Percentiles rank a stretch among this genome's conserved stretches.
Conservation (phyloP, 1,140 invertebrate genomes). For the Argopecten irradians region DNA sequence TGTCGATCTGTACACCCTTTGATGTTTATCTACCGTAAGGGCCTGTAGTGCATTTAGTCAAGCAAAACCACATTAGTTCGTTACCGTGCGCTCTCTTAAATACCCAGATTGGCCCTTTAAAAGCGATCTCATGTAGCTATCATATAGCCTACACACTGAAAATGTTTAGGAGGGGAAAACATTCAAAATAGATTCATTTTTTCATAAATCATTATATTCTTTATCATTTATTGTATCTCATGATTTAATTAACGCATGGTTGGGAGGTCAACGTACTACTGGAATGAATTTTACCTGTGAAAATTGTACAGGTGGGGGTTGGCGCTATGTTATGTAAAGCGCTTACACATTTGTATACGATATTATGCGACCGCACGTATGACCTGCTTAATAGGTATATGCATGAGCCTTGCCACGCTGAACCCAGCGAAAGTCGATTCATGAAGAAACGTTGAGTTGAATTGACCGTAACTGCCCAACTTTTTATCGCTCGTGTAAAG, state of each 20-base stretch:
- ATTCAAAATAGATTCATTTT: not conserved
- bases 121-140: too few relatives aligned
- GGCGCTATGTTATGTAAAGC: not conserved
- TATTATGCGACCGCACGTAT: constrained; percentile 8
- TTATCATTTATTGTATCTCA: not conserved
- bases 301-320: not conserved
- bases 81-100: not conserved
- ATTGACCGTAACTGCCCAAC: constrained; percentile 3
- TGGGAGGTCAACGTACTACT: not conserved
- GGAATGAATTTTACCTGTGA: not conserved
- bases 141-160: not conserved
- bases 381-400: not conserved
- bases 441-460: not conserved
- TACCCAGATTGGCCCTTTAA: not conserved
- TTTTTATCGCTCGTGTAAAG: constrained; percentile 1
- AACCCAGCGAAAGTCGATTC: not conserved
- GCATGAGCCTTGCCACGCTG: not conserved
- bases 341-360: not conserved
- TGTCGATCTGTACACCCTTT: not conserved
- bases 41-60: not conserved
- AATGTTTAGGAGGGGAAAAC: not conserved
- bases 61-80: not conserved
- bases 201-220: not conserved
- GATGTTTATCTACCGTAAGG: constrained; percentile 2
- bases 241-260: not conserved